Evolutionary conservation across 2,888 invertebrate species (phyloP).

Genomic region (Drosophila paramelanica): DNA sequence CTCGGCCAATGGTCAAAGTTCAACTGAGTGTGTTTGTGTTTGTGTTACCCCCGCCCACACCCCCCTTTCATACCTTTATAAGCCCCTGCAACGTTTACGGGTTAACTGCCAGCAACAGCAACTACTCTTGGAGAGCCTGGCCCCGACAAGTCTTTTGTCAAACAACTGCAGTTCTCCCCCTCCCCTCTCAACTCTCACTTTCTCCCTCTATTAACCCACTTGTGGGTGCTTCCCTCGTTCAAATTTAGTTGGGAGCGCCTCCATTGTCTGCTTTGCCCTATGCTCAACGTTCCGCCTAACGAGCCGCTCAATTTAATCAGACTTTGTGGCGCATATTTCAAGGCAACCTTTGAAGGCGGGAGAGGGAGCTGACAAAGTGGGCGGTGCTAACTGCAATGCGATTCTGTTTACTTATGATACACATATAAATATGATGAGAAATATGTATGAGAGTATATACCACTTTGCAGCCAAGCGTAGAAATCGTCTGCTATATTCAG

Average conservation of each 20-base stretch:
- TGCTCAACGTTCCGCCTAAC: slow-evolving; percentile 26
- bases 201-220: background rate
- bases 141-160: slow-evolving; percentile 32
- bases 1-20: slow-evolving; percentile 9
- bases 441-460: too few species aligned
- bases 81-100: slow-evolving; percentile 5
- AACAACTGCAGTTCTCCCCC: slow-evolving; percentile 25
- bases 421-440: too few species aligned
- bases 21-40: slow-evolving; percentile 4
- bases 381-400: too few species aligned
- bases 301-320: slow-evolving; percentile 54
- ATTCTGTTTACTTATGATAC: too few species aligned
- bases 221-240: slow-evolving; percentile 7
- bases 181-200: background rate
- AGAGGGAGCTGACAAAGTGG: background rate
- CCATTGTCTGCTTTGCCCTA: slow-evolving; percentile 17
- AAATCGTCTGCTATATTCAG: too few species aligned
- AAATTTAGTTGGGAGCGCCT: slow-evolving; percentile 37
- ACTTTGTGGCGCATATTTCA: slow-evolving; percentile 28
- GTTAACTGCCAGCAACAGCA: slow-evolving; percentile 18
- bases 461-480: too few species aligned
- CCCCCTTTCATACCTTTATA: background rate
- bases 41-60: background rate
- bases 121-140: slow-evolving; percentile 13
- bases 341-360: background rate